Conservation (phyloP, 2,888 invertebrate genomes). For the Drosophila affinis region DNA sequence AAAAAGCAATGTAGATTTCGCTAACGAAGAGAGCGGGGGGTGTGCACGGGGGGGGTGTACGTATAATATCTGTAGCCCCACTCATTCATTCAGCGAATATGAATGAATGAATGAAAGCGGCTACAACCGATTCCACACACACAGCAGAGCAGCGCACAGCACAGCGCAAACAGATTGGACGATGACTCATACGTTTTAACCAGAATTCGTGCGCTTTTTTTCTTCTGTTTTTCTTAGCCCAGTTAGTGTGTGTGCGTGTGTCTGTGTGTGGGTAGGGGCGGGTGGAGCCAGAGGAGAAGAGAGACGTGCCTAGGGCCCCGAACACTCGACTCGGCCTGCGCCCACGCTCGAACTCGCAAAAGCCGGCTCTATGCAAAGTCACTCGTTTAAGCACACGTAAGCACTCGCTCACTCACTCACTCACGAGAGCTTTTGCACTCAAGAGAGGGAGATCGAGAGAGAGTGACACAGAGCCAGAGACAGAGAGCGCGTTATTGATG, state of each 20-base stretch:
- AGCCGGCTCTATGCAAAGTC: conserved; percentile 20
- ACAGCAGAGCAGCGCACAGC: conserved; percentile 7
- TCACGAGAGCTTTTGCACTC: conserved; percentile 4
- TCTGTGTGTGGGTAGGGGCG: neutral
- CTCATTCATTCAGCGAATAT: conserved; percentile 66
- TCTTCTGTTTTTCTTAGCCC: conserved; percentile 50
- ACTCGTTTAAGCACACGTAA: conserved; percentile 38
- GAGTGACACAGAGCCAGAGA: conserved; percentile 8
- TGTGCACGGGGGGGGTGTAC: neutral
- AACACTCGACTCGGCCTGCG: conserved; percentile 22
- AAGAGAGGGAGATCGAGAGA: conserved; percentile 2
- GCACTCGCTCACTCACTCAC: conserved; percentile 31
- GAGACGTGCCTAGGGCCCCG: conserved; percentile 31
- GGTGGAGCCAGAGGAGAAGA: neutral
- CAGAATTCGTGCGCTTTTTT: conserved; percentile 66
- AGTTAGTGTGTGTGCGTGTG: conserved; percentile 12
- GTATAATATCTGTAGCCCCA: conserved; percentile 1
- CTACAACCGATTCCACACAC: conserved; percentile 47
- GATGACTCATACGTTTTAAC: conserved; percentile 75
- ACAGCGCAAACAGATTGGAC: neutral
- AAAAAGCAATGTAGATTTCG: neutral
- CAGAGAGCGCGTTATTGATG: conserved; percentile 14
- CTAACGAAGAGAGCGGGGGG: conserved; percentile 8
- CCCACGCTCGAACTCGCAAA: conserved; percentile 39
- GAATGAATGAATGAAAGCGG: conserved; percentile 62